Evolutionary conservation across 2,888 invertebrate genomes (phyloP), one percentile per base, ranked within the genome.

Genomic region (Noctua pronuba): DNA sequence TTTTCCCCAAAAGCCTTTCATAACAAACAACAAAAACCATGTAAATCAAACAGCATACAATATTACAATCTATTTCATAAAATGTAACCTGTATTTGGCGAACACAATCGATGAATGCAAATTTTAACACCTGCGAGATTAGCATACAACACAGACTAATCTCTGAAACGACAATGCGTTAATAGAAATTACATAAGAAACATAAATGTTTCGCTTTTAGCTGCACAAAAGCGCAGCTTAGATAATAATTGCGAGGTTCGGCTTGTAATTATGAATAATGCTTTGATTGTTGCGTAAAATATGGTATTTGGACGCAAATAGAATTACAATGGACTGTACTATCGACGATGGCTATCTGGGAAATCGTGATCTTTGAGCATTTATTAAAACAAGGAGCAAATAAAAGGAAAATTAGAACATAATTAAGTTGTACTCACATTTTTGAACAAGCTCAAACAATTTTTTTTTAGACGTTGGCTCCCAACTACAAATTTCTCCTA

Each of bases 191-290:
- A 76, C 68, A 75, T 86, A 88, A 86, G 31, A n/a, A 77, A 62
- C 35, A 62, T 65, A n/a, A 65, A 79, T 46, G 58, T 67, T 77
- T 73, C 58, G 41, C 60, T 46, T 3, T 18, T 0, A 58, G 46
- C 66, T 73, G 66, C 65, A 77, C 58, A 66, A 86, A 84, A 76
- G 78, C 77, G 16, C 60, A 62, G 44, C 38, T 82, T 75, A 78
- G 62, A 82, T 74, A 83, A 85, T 79, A 84, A 88, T 76, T 80
- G 79, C 76, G 65, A 41, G 41, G 62, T 81, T 80, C 71, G 58
- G 64, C 44, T 76, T 60, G 71, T 81, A 80, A 85, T 84, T 82
- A 84, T 88, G 82, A 83, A 79, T 80, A 83, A 84, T 84, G 70
- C 21, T 68, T 73, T 67, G 77, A 84, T 76, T 82, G 79, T 80